phyloP scores from a whole-genome alignment of 1,140 invertebrate species.

The Brachionus rubens region DNA sequence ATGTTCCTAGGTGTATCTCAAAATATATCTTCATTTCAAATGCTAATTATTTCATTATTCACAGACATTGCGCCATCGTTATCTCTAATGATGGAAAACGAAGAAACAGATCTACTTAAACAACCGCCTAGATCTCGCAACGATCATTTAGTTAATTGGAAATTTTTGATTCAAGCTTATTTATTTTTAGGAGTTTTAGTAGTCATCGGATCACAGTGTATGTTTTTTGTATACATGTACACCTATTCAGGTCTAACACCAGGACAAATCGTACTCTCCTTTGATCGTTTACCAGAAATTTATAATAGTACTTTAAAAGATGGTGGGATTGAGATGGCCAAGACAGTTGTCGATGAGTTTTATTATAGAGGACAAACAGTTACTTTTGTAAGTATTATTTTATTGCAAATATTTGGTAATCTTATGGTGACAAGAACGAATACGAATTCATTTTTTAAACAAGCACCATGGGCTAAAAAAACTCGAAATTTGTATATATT shows the following conservation, averaged over 20 bases:
- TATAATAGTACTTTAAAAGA: not conserved
- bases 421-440: conserved; percentile 15
- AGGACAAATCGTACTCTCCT: not conserved
- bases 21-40: conserved; percentile 31
- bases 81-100: conserved; percentile 36
- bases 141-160: conserved; percentile 31
- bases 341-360: not conserved
- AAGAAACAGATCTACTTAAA: not conserved
- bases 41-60: conserved; percentile 9
- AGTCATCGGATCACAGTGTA: not conserved
- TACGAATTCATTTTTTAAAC: conserved; percentile 9
- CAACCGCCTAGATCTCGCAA: not conserved
- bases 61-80: conserved; percentile 10
- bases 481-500: conserved; percentile 23
- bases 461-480: conserved; percentile 4
- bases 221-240: conserved; percentile 14
- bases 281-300: conserved; percentile 2
- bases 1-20: conserved; percentile 5
- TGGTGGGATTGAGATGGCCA: not conserved
- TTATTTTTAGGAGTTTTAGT: conserved; percentile 22
- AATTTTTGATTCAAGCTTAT: conserved; percentile 16
- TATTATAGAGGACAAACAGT: not conserved
- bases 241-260: not conserved
- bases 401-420: conserved; percentile 18
- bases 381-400: not conserved